Conservation (phyloP, 2,888 invertebrate genomes). For the Desoria tigrina region DNA sequence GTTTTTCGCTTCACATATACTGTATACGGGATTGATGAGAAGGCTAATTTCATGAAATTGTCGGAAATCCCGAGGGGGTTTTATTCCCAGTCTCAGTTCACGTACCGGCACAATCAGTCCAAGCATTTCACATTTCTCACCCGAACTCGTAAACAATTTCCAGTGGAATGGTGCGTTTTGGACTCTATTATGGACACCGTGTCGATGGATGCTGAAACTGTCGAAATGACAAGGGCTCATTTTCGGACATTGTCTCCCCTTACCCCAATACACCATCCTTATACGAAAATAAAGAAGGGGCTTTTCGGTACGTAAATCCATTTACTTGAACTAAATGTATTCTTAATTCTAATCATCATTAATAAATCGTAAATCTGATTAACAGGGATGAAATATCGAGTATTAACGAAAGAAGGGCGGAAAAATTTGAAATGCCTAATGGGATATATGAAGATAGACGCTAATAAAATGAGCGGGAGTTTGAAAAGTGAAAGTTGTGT, state of each 20-base stretch:
- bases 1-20: neutral
- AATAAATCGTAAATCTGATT: no score
- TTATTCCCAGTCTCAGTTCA: no score
- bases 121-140: constrained; percentile 6
- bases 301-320: neutral
- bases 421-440: no score
- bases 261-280: neutral
- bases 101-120: no score
- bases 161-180: neutral
- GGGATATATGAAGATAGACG: no score
- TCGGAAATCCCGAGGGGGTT: neutral
- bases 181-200: neutral
- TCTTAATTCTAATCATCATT: no score
- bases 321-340: no score
- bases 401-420: no score
- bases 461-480: no score
- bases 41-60: neutral
- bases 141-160: neutral
- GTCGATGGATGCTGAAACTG: neutral
- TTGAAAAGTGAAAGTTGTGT: no score
- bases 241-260: neutral
- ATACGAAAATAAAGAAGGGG: neutral
- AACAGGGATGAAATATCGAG: no score
- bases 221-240: neutral
- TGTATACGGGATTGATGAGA: neutral